A percentile compares a stretch with the other conserved stretches of the same genome.
Evolutionary conservation across 2,797 vertebrate genomes (phyloP).

Genomic region (Dermochelys coriacea): DNA sequence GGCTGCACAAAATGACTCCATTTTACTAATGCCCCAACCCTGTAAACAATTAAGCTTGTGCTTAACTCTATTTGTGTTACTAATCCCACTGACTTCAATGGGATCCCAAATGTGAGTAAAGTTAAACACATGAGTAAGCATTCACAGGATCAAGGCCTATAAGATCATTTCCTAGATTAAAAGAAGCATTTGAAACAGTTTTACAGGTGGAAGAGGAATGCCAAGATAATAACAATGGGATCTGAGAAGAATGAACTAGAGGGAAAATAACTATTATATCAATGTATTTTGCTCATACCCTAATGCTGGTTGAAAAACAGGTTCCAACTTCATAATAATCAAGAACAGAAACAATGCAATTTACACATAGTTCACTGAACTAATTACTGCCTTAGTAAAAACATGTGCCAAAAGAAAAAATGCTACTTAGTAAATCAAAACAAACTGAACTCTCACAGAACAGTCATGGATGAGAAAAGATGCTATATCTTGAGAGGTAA

Average conservation of each 20-base stretch:
- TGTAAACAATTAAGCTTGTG: accelerated
- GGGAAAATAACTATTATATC: neutral
- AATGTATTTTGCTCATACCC: neutral
- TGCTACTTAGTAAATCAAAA: neutral
- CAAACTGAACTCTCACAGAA: neutral
- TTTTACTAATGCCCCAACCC: neutral
- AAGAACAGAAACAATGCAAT: neutral
- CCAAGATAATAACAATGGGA: accelerated
- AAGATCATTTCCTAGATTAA: accelerated
- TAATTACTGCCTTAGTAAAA: neutral
- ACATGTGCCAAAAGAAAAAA: neutral
- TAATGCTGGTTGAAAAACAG: neutral
- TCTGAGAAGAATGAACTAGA: neutral
- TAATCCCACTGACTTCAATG: neutral
- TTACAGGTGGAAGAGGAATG: neutral
- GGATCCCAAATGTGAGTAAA: neutral
- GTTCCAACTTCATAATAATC: accelerated
- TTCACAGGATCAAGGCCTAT: neutral
- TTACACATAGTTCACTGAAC: neutral
- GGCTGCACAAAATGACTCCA: neutral
- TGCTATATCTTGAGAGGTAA: neutral
- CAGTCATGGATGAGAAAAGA: neutral
- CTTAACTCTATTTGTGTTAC: neutral
- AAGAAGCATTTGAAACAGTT: neutral
- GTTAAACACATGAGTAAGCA: neutral